Percentiles rank a stretch among this genome's conserved stretches.
Evolutionary conservation across 2,888 invertebrate genomes (phyloP).

Genomic region (Lydus trimaculatus): DNA sequence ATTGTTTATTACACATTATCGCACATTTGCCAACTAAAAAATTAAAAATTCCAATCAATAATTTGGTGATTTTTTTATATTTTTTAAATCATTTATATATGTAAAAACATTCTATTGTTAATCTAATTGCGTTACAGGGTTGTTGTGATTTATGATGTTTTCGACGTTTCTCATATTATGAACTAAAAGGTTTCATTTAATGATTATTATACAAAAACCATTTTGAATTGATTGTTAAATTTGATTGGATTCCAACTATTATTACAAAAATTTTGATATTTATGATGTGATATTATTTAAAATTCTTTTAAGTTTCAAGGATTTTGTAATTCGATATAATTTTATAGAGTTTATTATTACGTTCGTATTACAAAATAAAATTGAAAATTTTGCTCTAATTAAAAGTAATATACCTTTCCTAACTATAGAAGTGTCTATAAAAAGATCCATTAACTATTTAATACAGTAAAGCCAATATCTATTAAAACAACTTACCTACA

Average conservation of each 20-base stretch:
- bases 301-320: neutral
- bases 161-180: too few species aligned
- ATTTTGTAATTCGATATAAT: neutral
- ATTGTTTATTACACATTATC: too few species aligned
- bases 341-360: neutral
- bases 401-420: neutral
- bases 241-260: too few species aligned
- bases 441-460: neutral
- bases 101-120: too few species aligned
- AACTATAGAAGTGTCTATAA: constrained; percentile 2
- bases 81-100: neutral
- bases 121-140: too few species aligned
- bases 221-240: too few species aligned
- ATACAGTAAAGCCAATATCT: neutral
- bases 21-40: neutral
- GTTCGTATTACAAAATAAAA: neutral
- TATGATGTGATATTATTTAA: too few species aligned
- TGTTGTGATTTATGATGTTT: too few species aligned
- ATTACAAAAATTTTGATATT: too few species aligned
- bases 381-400: neutral
- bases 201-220: too few species aligned
- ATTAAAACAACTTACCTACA: neutral
- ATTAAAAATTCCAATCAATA: neutral
- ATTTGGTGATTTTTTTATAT: neutral
- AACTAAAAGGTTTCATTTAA: too few species aligned